Base-by-base conservation (phyloP, 2,888 invertebrate genomes). In the Polyommatus iphigenia region DNA sequence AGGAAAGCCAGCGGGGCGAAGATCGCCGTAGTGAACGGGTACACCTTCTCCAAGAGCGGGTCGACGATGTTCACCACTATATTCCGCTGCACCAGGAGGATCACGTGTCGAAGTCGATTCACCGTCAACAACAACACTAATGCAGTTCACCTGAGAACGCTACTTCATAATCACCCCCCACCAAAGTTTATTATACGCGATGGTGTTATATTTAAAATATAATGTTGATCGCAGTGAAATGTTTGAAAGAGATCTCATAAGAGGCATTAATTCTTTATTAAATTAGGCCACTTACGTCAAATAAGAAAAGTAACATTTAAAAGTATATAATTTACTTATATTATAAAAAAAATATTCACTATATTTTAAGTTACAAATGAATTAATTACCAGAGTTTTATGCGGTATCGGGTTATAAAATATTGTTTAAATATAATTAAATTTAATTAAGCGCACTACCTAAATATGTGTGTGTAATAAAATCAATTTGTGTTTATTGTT, bases 101-200 rank as follows among this genome's bases (percentile, higher is more conserved):
- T 78, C n/a, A 46, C 78, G 5, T 85, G 84, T 79, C 81, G 76
- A 75, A 82, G 83, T 0, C 81, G 83, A 13, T 81, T 85, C 62
- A 75, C 79, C n/a, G 78, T 80, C 10, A 62, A 79, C 8, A 77
- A 32, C 32, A 86, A 87, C 0, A 89, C 88, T 32, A 41, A 46
- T 18, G 10, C 41, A 24, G 20, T 73, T 15, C 46, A 46, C 20
- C 20, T 73, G 8, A 46, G 89, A 80, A 88, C 93, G 76, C 88
- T 91, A 71, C 20, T 10, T 8, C 95, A 95, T 79, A 89, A 88
- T 75, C 94, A 95, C 80, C n/a, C 57, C 0, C 80, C 83, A 8
- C 81, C 81, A 0, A 76, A 54, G 1, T 84, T 80, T 77, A 75
- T 79, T 15, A 79, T 84, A 8, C 72, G 71, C 1, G 59, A 80